These are phyloP conservation scores for Drosophila punjabiensis DNA, from an alignment of 1,140 invertebrate species.

Conservation along the genomic window DNA sequence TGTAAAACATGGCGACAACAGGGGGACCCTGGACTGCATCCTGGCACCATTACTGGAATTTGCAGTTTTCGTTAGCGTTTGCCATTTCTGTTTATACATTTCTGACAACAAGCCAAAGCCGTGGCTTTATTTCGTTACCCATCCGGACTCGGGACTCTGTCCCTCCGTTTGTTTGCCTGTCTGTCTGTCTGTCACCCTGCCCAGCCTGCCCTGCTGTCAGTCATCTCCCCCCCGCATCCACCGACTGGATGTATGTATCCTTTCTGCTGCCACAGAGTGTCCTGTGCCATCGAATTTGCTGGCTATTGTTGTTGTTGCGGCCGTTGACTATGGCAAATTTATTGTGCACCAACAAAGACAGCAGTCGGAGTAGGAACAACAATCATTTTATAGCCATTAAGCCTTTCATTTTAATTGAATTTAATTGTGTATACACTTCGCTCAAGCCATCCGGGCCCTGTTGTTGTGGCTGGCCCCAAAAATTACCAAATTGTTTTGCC, in stretches of 20 bases:
- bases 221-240: constrained; percentile 4
- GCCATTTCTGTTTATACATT: constrained; percentile 51
- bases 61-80: constrained; percentile 59
- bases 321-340: constrained; percentile 59
- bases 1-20: constrained; percentile 41
- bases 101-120: constrained; percentile 49
- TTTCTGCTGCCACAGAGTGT: constrained; percentile 35
- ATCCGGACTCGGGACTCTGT: constrained; percentile 13
- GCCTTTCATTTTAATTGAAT: constrained; percentile 79
- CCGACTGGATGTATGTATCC: constrained; percentile 4
- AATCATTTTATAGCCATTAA: constrained; percentile 80
- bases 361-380: constrained; percentile 30
- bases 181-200: too few species aligned
- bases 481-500: constrained; percentile 52
- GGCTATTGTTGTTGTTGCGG: constrained; percentile 22
- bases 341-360: constrained; percentile 37
- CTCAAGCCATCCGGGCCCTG: constrained; percentile 33
- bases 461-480: constrained; percentile 36
- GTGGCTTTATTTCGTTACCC: constrained; percentile 31
- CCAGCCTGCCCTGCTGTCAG: constrained; percentile 13
- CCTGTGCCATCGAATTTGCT: constrained; percentile 35
- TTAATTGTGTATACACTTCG: constrained; percentile 75
- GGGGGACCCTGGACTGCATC: constrained; percentile 8
- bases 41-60: constrained; percentile 47
- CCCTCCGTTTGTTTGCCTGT: constrained; percentile 16